Evolutionary conservation across 2,888 invertebrate genomes (phyloP).

Genomic region (Fragum sueziense): DNA sequence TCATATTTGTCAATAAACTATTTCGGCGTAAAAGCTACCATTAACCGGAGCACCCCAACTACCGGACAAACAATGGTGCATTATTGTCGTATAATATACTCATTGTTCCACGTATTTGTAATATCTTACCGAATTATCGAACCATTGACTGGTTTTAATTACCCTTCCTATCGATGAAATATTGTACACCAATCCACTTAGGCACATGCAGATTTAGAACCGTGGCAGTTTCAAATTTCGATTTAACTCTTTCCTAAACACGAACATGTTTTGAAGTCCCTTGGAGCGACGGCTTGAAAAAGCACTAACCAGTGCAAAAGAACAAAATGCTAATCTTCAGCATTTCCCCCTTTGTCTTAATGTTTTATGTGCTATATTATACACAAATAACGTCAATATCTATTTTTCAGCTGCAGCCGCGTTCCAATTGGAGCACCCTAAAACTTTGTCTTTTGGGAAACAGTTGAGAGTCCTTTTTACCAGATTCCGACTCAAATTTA

Average conservation of each 20-base stretch:
- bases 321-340: not conserved
- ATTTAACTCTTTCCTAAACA: not conserved
- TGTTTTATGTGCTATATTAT: no score
- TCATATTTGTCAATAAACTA: no score
- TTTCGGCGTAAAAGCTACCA: no score
- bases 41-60: not conserved
- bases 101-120: not conserved
- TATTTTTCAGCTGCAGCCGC: no score
- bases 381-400: no score
- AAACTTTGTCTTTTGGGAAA: no score
- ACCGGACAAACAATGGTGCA: not conserved
- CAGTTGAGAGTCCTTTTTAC: no score
- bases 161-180: not conserved
- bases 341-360: not conserved
- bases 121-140: not conserved
- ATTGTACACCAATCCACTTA: no score
- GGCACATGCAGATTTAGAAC: no score
- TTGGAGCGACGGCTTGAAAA: not conserved
- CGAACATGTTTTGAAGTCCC: not conserved
- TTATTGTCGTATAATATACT: not conserved
- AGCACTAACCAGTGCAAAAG: not conserved
- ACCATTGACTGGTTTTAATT: not conserved
- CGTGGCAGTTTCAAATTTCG: no score
- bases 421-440: no score
- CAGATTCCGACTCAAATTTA: no score